These are phyloP conservation scores for Bruchidius siliquastri DNA, from an alignment of 2,888 invertebrate genomes.

Conservation along the genomic window DNA sequence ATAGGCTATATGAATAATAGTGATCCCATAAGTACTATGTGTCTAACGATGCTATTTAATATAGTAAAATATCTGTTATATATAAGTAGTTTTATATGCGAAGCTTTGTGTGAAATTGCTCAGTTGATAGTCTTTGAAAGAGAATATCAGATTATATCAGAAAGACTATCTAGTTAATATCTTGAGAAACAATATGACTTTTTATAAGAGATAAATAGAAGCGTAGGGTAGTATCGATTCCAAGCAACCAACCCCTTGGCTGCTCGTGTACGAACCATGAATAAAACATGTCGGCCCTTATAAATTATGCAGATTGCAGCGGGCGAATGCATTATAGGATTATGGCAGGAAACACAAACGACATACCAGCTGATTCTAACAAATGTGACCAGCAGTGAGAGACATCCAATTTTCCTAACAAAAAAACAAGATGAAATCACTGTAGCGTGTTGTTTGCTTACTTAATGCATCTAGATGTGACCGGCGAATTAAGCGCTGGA, in stretches of 20 bases:
- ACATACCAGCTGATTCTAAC: neutral
- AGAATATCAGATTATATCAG: no score
- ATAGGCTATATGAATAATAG: no score
- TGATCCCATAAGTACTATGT: no score
- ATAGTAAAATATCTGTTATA: no score
- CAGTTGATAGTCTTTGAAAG: no score
- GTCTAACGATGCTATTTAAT: no score
- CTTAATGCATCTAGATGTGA: no score
- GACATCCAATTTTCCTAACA: neutral
- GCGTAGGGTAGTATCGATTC: neutral
- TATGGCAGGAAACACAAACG: neutral
- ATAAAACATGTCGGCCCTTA: neutral
- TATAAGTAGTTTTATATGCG: no score
- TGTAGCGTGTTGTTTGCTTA: neutral
- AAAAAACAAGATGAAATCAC: neutral
- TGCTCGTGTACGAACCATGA: neutral
- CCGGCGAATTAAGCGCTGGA: no score
- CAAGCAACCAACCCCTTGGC: neutral
- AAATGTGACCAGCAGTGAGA: neutral
- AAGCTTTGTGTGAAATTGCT: no score
- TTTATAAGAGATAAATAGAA: no score
- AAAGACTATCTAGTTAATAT: neutral
- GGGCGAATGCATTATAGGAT: neutral
- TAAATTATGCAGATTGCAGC: neutral
- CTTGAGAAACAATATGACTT: neutral